A percentile compares a stretch with the other conserved stretches of the same genome.
Evolutionary conservation across 2,797 vertebrate genomes (phyloP).

Genomic region (Phaenicophaeus curvirostris): DNA sequence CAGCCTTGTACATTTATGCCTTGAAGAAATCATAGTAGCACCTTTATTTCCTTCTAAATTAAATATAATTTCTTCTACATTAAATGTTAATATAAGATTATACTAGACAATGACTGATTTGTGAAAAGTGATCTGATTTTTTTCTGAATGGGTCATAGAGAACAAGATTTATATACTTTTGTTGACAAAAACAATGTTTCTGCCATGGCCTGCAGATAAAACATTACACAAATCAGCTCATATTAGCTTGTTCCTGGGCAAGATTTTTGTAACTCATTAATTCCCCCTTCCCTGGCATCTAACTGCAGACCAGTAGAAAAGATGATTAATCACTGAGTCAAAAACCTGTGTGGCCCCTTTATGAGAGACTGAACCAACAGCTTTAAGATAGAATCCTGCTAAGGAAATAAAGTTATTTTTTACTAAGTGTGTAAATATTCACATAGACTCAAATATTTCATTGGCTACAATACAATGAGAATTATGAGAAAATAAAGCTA

Average conservation of each 20-base stretch:
- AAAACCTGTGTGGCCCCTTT: background rate
- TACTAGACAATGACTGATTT: background rate
- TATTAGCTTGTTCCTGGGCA: background rate
- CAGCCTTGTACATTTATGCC: background rate
- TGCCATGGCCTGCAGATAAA: background rate
- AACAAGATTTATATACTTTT: background rate
- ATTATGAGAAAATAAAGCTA: background rate
- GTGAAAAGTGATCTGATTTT: background rate
- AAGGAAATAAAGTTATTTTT: background rate
- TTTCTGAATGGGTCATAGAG: background rate
- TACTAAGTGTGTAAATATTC: background rate
- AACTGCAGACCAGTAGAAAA: background rate
- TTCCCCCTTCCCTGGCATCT: background rate
- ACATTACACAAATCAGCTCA: background rate
- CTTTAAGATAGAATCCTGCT: background rate
- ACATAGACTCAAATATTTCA: background rate
- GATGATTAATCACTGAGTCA: background rate
- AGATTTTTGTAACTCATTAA: background rate
- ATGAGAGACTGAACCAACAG: background rate
- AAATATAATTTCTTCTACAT: background rate
- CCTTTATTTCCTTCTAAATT: slow-evolving; percentile 1
- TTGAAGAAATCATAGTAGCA: background rate
- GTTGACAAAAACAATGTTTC: background rate
- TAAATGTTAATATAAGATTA: background rate
- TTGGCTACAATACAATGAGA: background rate